A percentile compares a stretch with the other conserved stretches of the same genome.
Conservation (phyloP, 2,888 invertebrate genomes). For the Lutraria lutraria region DNA sequence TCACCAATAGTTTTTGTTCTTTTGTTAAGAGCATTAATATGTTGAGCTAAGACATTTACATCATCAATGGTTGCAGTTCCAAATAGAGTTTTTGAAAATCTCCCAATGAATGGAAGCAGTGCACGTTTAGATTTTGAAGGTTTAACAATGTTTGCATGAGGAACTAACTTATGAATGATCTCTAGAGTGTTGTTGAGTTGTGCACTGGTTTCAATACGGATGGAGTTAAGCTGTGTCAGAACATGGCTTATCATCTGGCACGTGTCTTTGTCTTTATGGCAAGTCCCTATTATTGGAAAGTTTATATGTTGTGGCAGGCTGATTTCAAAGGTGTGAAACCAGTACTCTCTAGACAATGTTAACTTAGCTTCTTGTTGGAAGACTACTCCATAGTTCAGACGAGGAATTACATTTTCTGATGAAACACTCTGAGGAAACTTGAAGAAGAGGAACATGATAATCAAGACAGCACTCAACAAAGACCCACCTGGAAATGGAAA, state of each 20-base stretch:
- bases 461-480: background rate
- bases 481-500: conserved; percentile 12
- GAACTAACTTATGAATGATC: conserved; percentile 19
- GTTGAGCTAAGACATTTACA: conserved; percentile 39
- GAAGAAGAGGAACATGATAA: background rate
- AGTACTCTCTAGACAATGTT: conserved; percentile 42
- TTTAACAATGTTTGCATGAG: conserved; percentile 27
- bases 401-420: conserved; percentile 35
- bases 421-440: no score
- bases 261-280: conserved; percentile 36
- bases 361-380: conserved; percentile 44
- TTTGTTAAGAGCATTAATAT: conserved; percentile 48
- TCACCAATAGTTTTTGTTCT: conserved; percentile 22
- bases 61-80: conserved; percentile 52
- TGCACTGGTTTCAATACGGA: conserved; percentile 27
- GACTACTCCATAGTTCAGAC: conserved; percentile 57
- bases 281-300: conserved; percentile 18
- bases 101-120: conserved; percentile 47
- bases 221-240: conserved; percentile 29
- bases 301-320: conserved; percentile 32
- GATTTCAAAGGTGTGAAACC: conserved; percentile 58
- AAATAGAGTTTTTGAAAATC: conserved; percentile 45
- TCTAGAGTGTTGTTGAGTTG: conserved; percentile 30
- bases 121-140: conserved; percentile 33
- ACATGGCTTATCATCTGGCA: conserved; percentile 43